A percentile compares a stretch with the other conserved stretches of the same genome.
These are phyloP conservation scores for Festucalex cinctus DNA, from an alignment of 2,113 vertebrate genomes.

Conservation along the genomic window DNA sequence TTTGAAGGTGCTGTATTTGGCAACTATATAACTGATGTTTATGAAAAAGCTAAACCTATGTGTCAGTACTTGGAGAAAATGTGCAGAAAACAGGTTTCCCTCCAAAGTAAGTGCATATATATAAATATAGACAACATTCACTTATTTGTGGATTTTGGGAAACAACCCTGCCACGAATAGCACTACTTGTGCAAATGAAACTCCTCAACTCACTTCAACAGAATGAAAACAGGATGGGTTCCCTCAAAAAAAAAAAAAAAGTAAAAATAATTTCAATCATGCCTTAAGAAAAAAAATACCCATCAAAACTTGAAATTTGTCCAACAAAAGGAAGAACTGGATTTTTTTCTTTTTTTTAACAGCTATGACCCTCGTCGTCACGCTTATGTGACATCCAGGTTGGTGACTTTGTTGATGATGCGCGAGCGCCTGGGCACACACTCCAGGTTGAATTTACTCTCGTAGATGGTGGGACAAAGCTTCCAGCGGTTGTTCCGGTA, in stretches of 20 bases:
- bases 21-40: slow-evolving; percentile 18
- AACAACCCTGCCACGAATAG: no score
- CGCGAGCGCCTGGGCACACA: slow-evolving; percentile 81
- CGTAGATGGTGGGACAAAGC: slow-evolving; percentile 87
- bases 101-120: background rate
- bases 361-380: background rate
- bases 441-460: slow-evolving; percentile 86
- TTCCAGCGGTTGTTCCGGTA: slow-evolving; percentile 88
- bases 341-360: background rate
- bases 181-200: no score
- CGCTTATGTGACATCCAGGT: slow-evolving; percentile 77
- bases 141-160: no score
- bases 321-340: slow-evolving; percentile 17
- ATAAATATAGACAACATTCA: background rate
- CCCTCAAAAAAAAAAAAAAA: no score
- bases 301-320: background rate
- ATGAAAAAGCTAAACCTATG: background rate
- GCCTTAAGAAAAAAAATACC: no score
- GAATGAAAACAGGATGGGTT: no score
- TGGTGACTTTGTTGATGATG: slow-evolving; percentile 80
- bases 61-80: background rate
- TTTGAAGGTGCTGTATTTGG: slow-evolving; percentile 53
- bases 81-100: background rate
- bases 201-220: no score
- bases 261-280: no score